Conservation (phyloP, 2,888 invertebrate species). For the Cactoblastis cactorum region DNA sequence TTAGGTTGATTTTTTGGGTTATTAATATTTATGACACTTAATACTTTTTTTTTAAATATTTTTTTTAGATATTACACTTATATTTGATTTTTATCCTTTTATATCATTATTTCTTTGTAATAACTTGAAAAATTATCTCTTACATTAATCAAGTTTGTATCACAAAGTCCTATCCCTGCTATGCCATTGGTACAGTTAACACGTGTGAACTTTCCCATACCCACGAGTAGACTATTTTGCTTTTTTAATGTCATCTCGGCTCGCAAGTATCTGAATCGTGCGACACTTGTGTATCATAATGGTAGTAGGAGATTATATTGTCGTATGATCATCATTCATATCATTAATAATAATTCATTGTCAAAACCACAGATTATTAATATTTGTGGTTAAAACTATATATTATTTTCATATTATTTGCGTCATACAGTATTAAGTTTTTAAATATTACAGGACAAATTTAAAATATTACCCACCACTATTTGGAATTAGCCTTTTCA, state of each 20-base stretch:
- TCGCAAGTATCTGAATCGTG: conserved; percentile 37
- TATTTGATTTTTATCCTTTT: background rate
- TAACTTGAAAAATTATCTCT: conserved; percentile 6
- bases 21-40: too few relatives aligned
- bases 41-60: background rate
- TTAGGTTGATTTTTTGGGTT: too few relatives aligned
- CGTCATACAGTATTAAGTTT: too few relatives aligned
- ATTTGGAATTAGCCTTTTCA: too few relatives aligned
- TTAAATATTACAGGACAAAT: too few relatives aligned
- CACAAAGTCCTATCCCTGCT: conserved; percentile 28
- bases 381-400: too few relatives aligned
- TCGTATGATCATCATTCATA: background rate
- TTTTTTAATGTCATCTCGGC: conserved; percentile 47
- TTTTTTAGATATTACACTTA: background rate
- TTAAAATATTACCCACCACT: too few relatives aligned
- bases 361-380: background rate
- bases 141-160: conserved; percentile 22
- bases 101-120: background rate
- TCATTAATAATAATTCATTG: background rate
- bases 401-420: too few relatives aligned
- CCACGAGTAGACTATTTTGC: conserved; percentile 59
- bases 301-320: conserved; percentile 22
- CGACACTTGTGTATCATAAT: conserved; percentile 32
- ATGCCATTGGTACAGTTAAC: conserved; percentile 53
- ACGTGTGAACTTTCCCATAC: conserved; percentile 79